Conservation (phyloP, 2,797 vertebrate species). For the Limnodromus scolopaceus region DNA sequence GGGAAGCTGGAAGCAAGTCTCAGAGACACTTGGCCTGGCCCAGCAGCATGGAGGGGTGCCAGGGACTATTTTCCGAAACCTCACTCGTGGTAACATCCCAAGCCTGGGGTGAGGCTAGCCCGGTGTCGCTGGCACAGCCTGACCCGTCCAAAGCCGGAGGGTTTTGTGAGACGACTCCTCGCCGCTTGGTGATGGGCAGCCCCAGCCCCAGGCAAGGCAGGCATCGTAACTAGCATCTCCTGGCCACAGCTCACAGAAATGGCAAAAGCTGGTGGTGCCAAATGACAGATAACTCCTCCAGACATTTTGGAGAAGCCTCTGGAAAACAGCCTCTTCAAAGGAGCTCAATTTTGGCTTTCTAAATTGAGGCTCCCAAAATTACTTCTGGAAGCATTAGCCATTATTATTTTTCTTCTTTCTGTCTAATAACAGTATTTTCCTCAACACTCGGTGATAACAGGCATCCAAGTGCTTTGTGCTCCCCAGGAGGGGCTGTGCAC, state of each 20-base stretch:
- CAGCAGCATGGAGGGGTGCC: neutral
- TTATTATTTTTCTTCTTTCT: constrained; percentile 17
- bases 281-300: neutral
- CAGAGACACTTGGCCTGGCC: neutral
- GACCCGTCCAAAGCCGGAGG: fast-evolving
- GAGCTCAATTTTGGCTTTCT: constrained; percentile 34
- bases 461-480: fast-evolving
- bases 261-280: neutral
- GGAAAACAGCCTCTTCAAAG: constrained; percentile 32
- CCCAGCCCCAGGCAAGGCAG: neutral
- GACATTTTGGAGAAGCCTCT: constrained; percentile 34
- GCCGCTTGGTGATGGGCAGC: fast-evolving
- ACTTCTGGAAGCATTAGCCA: constrained; percentile 21
- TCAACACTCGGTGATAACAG: neutral
- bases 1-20: neutral
- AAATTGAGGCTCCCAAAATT: neutral
- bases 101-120: fast-evolving
- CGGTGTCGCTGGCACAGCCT: fast-evolving
- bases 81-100: fast-evolving
- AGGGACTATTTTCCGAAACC: constrained; percentile 5
- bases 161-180: fast-evolving
- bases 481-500: fast-evolving
- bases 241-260: neutral
- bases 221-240: neutral
- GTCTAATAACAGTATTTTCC: neutral